Evolutionary conservation across 2,797 vertebrate species (phyloP).

Genomic region (Cirrhinus mrigala): DNA sequence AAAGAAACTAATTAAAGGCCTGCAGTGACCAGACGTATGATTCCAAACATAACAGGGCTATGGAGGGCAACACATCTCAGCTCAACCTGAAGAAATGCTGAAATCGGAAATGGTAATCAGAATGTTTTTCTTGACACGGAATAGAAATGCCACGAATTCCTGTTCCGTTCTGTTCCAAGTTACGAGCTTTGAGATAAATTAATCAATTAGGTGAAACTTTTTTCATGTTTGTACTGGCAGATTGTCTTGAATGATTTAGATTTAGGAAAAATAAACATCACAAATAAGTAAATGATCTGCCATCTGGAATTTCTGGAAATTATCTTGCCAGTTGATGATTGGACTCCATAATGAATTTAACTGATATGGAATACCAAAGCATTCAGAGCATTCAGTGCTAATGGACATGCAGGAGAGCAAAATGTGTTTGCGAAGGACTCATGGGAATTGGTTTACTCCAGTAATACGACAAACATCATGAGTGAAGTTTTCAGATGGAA

Average conservation of each 20-base stretch:
- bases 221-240: slow-evolving; percentile 2
- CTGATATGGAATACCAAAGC: slow-evolving; percentile 30
- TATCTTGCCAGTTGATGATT: neutral
- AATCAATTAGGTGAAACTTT: neutral
- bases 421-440: slow-evolving; percentile 5
- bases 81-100: neutral
- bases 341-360: slow-evolving; percentile 11
- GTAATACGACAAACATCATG: slow-evolving; percentile 24
- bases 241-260: slow-evolving; percentile 18
- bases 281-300: slow-evolving; percentile 37
- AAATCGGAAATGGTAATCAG: neutral
- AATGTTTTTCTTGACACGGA: slow-evolving; percentile 12
- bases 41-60: slow-evolving; percentile 43
- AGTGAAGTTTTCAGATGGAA: slow-evolving; percentile 20
- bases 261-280: slow-evolving; percentile 51
- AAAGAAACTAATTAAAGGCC: slow-evolving; percentile 36
- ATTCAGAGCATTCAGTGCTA: slow-evolving; percentile 30
- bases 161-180: neutral
- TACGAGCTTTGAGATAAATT: neutral
- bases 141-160: slow-evolving; percentile 25
- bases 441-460: neutral
- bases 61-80: neutral
- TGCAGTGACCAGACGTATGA: slow-evolving; percentile 20
- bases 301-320: slow-evolving; percentile 21
- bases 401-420: slow-evolving; percentile 38